Evolutionary conservation across 2,888 invertebrate genomes (phyloP).

Genomic region (Brachypalpus laphriformis): DNA sequence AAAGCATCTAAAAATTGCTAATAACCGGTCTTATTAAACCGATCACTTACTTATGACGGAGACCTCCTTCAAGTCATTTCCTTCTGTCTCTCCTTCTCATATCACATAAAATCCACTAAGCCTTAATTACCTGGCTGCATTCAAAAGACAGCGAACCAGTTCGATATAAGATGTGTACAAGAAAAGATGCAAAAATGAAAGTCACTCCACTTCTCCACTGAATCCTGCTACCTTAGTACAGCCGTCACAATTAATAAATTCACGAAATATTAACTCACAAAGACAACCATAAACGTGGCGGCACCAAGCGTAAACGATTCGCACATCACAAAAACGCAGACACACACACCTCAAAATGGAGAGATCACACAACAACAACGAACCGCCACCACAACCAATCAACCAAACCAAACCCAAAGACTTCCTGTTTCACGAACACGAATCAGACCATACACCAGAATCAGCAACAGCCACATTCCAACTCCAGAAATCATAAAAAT

Average conservation of each 20-base stretch:
- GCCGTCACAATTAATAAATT: conserved; percentile 71
- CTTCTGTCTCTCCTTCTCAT: background rate
- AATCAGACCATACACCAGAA: conserved; percentile 2
- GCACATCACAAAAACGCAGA: conserved; percentile 33
- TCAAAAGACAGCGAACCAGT: conserved; percentile 31
- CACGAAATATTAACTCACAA: conserved; percentile 66
- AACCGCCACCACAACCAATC: conserved; percentile 34
- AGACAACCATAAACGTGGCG: conserved; percentile 55
- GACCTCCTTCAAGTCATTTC: conserved; percentile 15
- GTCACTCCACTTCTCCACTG: conserved; percentile 50
- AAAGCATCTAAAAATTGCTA: conserved; percentile 24
- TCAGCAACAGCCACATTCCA: conserved; percentile 51
- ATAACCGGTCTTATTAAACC: conserved; percentile 25
- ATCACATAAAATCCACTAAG: background rate
- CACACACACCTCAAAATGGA: conserved; percentile 7
- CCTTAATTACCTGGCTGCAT: background rate
- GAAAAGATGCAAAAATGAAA: conserved; percentile 54
- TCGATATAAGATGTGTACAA: too few relatives aligned
- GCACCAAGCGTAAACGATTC: conserved; percentile 47
- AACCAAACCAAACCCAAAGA: conserved; percentile 41
- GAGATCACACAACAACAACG: background rate
- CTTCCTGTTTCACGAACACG: conserved; percentile 65
- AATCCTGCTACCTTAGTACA: background rate
- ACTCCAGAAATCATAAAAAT: conserved; percentile 53
- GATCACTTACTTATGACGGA: conserved; percentile 33